phyloP scores from a whole-genome alignment of 2,888 invertebrate species.

The Morpho achilles region DNA sequence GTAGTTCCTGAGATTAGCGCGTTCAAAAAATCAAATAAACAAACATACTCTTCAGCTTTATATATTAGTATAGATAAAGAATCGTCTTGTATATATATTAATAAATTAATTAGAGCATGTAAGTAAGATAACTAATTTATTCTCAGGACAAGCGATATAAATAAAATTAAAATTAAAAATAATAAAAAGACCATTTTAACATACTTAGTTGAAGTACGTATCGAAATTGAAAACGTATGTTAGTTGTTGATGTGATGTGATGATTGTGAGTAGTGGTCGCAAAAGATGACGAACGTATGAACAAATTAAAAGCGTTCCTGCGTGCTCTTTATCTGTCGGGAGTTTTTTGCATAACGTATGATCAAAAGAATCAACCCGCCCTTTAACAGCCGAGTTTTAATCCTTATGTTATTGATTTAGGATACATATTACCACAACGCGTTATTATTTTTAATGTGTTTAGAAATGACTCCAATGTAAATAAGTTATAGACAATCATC shows the following conservation, averaged over 20 bases:
- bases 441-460: not conserved
- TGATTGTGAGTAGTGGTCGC: too few relatives aligned
- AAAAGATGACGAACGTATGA: not conserved
- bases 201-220: not conserved
- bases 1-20: too few relatives aligned
- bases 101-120: too few relatives aligned
- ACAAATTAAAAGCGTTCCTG: not conserved
- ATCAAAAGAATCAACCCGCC: conserved; percentile 28
- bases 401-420: conserved; percentile 17
- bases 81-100: too few relatives aligned
- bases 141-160: too few relatives aligned
- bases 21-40: too few relatives aligned
- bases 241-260: not conserved
- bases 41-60: too few relatives aligned
- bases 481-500: too few relatives aligned
- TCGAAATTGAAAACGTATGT: not conserved
- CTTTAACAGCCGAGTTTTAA: conserved; percentile 6
- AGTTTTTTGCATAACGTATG: conserved; percentile 26
- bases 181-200: not conserved
- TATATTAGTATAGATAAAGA: too few relatives aligned
- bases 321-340: conserved; percentile 10
- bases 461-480: not conserved
- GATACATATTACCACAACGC: conserved; percentile 15
- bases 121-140: too few relatives aligned
- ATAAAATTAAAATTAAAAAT: too few relatives aligned